These are phyloP conservation scores for Eledona agricola DNA, from an alignment of 2,888 invertebrate genomes.

Conservation along the genomic window DNA sequence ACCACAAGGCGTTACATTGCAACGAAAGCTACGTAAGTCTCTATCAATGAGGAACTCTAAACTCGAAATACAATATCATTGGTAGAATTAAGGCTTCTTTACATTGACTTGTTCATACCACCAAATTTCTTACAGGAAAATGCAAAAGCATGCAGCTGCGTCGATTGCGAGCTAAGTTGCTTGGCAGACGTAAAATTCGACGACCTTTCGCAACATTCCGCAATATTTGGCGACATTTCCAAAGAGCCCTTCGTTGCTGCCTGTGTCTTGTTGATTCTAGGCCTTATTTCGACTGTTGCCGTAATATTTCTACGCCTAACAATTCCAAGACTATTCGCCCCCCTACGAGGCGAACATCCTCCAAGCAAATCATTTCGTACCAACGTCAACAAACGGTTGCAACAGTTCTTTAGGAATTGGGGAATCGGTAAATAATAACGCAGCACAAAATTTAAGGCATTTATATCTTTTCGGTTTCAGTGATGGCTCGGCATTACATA, in stretches of 20 bases:
- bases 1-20: slow-evolving; percentile 66
- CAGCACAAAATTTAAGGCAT: neutral
- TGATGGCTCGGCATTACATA: slow-evolving; percentile 74
- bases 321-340: neutral
- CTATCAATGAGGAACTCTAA: too few species aligned
- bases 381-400: too few species aligned
- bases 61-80: too few species aligned
- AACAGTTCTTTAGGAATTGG: slow-evolving; percentile 61
- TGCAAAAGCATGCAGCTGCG: slow-evolving; percentile 76
- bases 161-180: slow-evolving; percentile 76
- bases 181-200: slow-evolving; percentile 63
- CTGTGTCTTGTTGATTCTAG: slow-evolving; percentile 65
- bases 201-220: slow-evolving; percentile 58
- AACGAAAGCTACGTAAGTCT: slow-evolving; percentile 66
- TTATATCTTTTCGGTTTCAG: too few species aligned
- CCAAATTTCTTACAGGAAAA: slow-evolving; percentile 60
- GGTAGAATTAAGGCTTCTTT: too few species aligned
- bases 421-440: slow-evolving; percentile 59
- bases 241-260: slow-evolving; percentile 72
- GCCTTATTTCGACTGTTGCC: slow-evolving; percentile 49
- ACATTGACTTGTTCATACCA: too few species aligned
- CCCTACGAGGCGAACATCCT: too few species aligned
- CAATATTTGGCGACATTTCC: slow-evolving; percentile 69
- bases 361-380: too few species aligned
- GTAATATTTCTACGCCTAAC: slow-evolving; percentile 8